Evolutionary conservation across 2,888 invertebrate genomes (phyloP), one percentile per base, ranked within the genome.

Genomic region (Aradus depressus): DNA sequence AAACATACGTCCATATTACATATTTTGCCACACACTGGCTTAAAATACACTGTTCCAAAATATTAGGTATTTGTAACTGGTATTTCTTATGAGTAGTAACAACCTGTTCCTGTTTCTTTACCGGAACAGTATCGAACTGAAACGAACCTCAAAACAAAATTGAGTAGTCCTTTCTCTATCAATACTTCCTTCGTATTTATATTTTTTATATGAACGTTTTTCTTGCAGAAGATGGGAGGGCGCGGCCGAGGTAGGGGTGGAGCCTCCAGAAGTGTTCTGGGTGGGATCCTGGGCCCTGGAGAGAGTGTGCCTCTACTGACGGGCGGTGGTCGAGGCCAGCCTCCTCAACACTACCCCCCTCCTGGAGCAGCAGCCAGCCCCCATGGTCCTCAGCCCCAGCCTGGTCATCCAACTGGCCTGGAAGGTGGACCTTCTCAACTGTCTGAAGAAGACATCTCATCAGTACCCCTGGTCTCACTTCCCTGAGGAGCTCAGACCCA

Each of bases 321-420:
- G n/a, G n/a, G n/a, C n/a, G 62, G 64, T 0, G 65, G 66, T 1
- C 65, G 68, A 26, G 55, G 68, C 1, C 67, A 70, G 49, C 71
- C 71, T 5, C 70, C 71, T 0, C 64, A 66, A 1, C 63, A 64
- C n/a, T 72, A 66, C 61, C 71, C 70, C n/a, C 25, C 64, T 65
- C 1, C 60, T 72, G 37, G 68, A 70, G n/a, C 68, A 66, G 57
- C 70, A 70, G 53, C 70, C 74, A 8, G 64, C 69, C 2, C 67
- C 71, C 2, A 62, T 72, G 35, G 54, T 61, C 3, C 59, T 62
- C 22, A 62, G 61, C 41, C 50, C 54, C 1, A 32, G 52, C 26
- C 32, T 44, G 16, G 41, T 52, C 25, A 21, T 42, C 4, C 50
- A 52, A 42, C 45, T 54, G 3, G 12, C 31, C 10, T 52, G 42